Evolutionary conservation across 2,888 invertebrate species (phyloP).

Genomic region (Drosophila paramelanica): DNA sequence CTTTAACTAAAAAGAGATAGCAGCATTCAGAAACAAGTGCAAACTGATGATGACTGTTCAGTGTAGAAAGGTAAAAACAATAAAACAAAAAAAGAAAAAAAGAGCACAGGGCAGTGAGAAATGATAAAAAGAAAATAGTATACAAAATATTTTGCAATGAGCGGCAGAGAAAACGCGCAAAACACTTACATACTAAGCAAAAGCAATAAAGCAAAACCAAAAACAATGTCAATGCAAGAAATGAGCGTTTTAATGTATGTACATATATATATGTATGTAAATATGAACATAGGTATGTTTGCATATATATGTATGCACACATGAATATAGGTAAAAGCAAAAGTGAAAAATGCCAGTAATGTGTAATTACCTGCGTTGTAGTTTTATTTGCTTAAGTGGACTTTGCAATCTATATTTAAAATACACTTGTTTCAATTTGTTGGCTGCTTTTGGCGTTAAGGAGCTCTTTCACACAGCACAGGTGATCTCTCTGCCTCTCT

Average conservation of each 20-base stretch:
- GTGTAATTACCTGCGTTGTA: slow-evolving; percentile 64
- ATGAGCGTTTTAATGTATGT: slow-evolving; percentile 24
- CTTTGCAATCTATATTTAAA: slow-evolving; percentile 69
- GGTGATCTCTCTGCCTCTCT: slow-evolving; percentile 11
- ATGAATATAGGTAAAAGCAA: slow-evolving; percentile 36
- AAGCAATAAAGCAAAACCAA: slow-evolving; percentile 42
- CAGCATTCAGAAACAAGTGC: slow-evolving; percentile 59
- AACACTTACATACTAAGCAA: slow-evolving; percentile 35
- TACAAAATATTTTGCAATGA: slow-evolving; percentile 53
- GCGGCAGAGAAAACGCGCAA: slow-evolving; percentile 64
- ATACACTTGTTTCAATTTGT: slow-evolving; percentile 63
- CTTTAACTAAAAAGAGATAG: slow-evolving; percentile 49
- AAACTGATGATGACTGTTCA: slow-evolving; percentile 48
- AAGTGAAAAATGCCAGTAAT: slow-evolving; percentile 51
- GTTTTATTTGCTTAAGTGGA: slow-evolving; percentile 56
- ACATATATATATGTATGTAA: background rate
- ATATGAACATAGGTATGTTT: slow-evolving; percentile 4
- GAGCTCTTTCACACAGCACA: slow-evolving; percentile 27
- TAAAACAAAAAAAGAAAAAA: slow-evolving; percentile 29
- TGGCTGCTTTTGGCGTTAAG: slow-evolving; percentile 25
- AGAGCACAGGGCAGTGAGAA: slow-evolving; percentile 46
- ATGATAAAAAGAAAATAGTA: slow-evolving; percentile 62
- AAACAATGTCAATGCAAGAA: slow-evolving; percentile 53
- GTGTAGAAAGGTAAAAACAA: slow-evolving; percentile 65
- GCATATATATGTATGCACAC: slow-evolving; percentile 1